A percentile compares a stretch with the other conserved stretches of the same genome.
These are phyloP conservation scores for Harlomillsia oculata DNA, from an alignment of 1,140 invertebrate species.

Conservation along the genomic window DNA sequence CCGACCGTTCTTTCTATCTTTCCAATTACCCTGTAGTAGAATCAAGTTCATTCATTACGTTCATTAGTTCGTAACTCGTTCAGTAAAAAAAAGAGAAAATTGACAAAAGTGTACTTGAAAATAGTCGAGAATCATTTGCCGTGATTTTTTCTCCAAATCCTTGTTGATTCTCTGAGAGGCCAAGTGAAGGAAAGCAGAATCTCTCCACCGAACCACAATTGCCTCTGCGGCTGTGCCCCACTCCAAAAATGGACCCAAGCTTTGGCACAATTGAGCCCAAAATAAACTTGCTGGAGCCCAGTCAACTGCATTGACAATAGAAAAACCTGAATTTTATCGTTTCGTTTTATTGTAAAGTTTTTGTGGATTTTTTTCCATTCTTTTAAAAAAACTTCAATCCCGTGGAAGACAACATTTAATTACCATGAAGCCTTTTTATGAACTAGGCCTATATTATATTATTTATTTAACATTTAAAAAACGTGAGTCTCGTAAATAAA, in stretches of 20 bases:
- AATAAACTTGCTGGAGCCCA: conserved; percentile 57
- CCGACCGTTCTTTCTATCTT: conserved; percentile 40
- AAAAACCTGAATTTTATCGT: background rate
- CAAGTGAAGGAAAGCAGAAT: conserved; percentile 47
- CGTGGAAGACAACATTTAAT: background rate
- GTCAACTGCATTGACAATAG: conserved; percentile 41
- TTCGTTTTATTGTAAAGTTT: background rate
- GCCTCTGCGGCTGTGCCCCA: conserved; percentile 50
- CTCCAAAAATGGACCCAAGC: conserved; percentile 54
- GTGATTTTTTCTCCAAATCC: conserved; percentile 42
- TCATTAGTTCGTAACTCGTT: background rate
- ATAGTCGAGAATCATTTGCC: conserved; percentile 48
- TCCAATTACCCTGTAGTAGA: conserved; percentile 48
- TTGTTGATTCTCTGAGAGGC: conserved; percentile 44
- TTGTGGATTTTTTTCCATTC: background rate
- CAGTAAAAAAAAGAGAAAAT: conserved; percentile 1
- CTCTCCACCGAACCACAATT: conserved; percentile 54
- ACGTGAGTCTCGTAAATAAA: too few relatives aligned
- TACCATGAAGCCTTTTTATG: background rate
- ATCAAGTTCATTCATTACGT: background rate
- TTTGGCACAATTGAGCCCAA: conserved; percentile 55
- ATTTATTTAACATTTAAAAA: too few relatives aligned
- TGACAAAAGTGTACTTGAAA: conserved; percentile 41
- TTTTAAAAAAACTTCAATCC: too few relatives aligned
- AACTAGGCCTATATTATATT: background rate